These are phyloP conservation scores for Melanotaenia pygmaea DNA, from an alignment of 2,797 vertebrate species.

Conservation along the genomic window DNA sequence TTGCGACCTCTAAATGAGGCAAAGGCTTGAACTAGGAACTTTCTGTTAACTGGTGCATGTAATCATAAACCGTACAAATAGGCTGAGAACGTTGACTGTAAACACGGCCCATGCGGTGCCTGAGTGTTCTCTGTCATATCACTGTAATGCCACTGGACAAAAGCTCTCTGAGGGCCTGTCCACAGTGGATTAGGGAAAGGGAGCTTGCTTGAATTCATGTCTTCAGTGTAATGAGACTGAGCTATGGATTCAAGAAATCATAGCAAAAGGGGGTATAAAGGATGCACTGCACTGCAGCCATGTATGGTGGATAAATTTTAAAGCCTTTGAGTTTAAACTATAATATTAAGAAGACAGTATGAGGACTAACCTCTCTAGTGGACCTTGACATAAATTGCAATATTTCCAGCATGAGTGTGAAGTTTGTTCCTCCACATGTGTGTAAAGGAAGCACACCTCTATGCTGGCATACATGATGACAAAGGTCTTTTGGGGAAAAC, in stretches of 20 bases:
- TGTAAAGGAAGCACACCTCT: slow-evolving; percentile 33
- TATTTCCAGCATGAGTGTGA: slow-evolving; percentile 53
- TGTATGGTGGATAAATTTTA: slow-evolving; percentile 56
- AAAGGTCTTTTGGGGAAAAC: slow-evolving; percentile 48
- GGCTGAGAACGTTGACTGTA: slow-evolving; percentile 46
- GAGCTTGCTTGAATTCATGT: slow-evolving; percentile 7
- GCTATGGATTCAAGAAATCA: slow-evolving; percentile 71
- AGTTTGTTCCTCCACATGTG: slow-evolving; percentile 34
- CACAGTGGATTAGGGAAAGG: slow-evolving; percentile 50
- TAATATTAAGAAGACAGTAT: slow-evolving; percentile 56
- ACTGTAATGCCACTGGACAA: slow-evolving; percentile 51
- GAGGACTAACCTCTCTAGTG: slow-evolving; percentile 58
- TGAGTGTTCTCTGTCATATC: slow-evolving; percentile 55
- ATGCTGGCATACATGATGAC: slow-evolving; percentile 15
- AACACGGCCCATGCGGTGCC: slow-evolving; percentile 23
- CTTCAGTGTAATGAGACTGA: slow-evolving; percentile 27
- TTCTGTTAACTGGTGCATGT: slow-evolving; percentile 58
- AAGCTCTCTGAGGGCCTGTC: slow-evolving; percentile 57
- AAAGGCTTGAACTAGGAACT: slow-evolving; percentile 18
- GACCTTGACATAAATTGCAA: slow-evolving; percentile 49
- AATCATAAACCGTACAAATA: slow-evolving; percentile 49
- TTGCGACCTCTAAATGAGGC: slow-evolving; percentile 18
- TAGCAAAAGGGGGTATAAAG: slow-evolving; percentile 52
- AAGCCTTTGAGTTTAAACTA: slow-evolving; percentile 41
- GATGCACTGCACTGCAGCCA: slow-evolving; percentile 66